These are phyloP conservation scores for Ischnura elegans DNA, from an alignment of 2,888 invertebrate genomes.

Conservation along the genomic window DNA sequence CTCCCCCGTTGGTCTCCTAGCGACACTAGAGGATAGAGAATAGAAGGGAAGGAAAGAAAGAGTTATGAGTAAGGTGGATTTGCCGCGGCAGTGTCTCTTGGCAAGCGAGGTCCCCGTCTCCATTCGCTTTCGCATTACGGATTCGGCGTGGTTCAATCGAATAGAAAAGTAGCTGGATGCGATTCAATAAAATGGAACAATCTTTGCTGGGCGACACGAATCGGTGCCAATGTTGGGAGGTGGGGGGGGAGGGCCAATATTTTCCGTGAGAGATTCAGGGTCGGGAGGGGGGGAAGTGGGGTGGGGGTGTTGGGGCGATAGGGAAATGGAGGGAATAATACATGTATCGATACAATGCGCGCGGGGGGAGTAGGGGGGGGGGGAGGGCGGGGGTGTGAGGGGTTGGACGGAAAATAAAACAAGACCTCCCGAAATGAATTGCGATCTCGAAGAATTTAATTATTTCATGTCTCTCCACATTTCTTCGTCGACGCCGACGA, in stretches of 20 bases:
- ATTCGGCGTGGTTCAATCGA: constrained; percentile 48
- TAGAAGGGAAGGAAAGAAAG: no score
- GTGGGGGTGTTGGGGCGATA: not conserved
- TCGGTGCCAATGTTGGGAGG: constrained; percentile 18
- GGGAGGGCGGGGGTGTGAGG: not conserved
- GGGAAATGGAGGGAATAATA: constrained; percentile 36
- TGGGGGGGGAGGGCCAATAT: not conserved
- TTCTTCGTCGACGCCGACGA: not conserved
- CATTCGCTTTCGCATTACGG: constrained; percentile 58
- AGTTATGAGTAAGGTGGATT: not conserved
- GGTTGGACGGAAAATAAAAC: not conserved
- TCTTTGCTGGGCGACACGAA: constrained; percentile 34
- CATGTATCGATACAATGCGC: constrained; percentile 37
- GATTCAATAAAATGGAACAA: constrained; percentile 51
- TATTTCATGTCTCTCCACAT: not conserved
- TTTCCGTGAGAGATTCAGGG: not conserved
- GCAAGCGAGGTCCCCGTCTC: constrained; percentile 28
- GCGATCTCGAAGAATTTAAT: not conserved
- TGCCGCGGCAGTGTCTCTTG: constrained; percentile 23
- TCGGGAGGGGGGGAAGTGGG: not conserved
- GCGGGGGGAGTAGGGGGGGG: not conserved
- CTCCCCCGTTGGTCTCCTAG: no score
- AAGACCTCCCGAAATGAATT: not conserved
- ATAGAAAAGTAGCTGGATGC: constrained; percentile 60
- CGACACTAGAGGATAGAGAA: no score